Evolutionary conservation across 1,140 invertebrate species (phyloP).

Genomic region (Trissolcus basalis): DNA sequence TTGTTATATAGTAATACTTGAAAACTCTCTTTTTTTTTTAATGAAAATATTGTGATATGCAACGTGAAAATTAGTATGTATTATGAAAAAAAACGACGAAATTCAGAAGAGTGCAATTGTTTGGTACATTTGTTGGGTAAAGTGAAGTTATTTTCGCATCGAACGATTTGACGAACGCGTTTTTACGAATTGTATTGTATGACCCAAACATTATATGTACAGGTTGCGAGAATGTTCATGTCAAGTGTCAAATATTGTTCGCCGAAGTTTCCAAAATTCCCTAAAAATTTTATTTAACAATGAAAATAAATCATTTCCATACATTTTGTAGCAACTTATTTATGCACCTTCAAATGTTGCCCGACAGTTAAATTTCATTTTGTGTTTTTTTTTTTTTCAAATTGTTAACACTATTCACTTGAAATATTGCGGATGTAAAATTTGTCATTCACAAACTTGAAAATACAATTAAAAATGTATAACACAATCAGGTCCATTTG

Average conservation of each 20-base stretch:
- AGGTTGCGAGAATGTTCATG: conserved; percentile 40
- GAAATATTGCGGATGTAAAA: too few relatives aligned
- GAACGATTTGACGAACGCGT: conserved; percentile 20
- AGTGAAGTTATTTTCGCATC: conserved; percentile 14
- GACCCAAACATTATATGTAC: conserved; percentile 9
- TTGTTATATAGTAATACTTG: conserved; percentile 6
- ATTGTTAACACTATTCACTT: too few relatives aligned
- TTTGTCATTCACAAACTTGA: too few relatives aligned
- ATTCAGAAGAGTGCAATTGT: not conserved
- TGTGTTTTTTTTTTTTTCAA: too few relatives aligned
- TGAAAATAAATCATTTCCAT: conserved; percentile 58
- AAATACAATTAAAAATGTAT: too few relatives aligned
- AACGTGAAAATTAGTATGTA: conserved; percentile 2
- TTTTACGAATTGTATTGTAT: conserved; percentile 10
- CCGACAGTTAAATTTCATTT: too few relatives aligned
- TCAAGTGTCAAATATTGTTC: conserved; percentile 56
- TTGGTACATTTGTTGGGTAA: not conserved
- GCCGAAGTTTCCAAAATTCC: conserved; percentile 53
- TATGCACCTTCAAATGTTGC: too few relatives aligned
- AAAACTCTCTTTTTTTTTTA: conserved; percentile 11
- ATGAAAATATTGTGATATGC: conserved; percentile 28
- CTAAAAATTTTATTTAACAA: conserved; percentile 44
- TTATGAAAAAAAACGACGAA: conserved; percentile 5
- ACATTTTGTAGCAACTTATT: conserved; percentile 1
- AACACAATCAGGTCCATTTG: too few relatives aligned